Evolutionary conservation across 2,888 invertebrate genomes (phyloP).

Genomic region (Drosophila multiciliata): DNA sequence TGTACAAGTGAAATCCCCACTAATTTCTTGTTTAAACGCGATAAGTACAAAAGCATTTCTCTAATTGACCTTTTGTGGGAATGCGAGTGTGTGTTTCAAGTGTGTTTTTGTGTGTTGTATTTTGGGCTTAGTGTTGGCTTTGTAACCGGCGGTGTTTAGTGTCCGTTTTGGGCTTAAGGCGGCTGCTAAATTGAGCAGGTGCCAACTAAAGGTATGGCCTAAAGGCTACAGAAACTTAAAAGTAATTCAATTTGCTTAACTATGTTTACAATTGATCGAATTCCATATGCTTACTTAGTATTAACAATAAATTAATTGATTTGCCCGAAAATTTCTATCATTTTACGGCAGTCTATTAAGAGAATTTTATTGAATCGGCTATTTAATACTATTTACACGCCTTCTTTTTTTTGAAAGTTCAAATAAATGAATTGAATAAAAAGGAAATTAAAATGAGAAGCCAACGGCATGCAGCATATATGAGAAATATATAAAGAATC

Average conservation of each 20-base stretch:
- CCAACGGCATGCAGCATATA: conserved; percentile 35
- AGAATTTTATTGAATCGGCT: conserved; percentile 40
- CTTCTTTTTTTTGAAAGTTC: conserved; percentile 39
- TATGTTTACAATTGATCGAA: conserved; percentile 55
- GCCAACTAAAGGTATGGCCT: conserved; percentile 43
- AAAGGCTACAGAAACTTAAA: conserved; percentile 67
- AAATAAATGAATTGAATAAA: conserved; percentile 9
- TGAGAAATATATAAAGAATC: conserved; percentile 2
- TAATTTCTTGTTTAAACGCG: conserved; percentile 64
- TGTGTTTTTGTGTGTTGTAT: conserved; percentile 29
- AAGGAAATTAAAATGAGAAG: conserved; percentile 31
- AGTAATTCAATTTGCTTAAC: conserved; percentile 70
- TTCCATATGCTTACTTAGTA: conserved; percentile 52
- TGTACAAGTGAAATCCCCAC: conserved; percentile 68
- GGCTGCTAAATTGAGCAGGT: conserved; percentile 48
- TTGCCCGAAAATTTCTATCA: conserved; percentile 79
- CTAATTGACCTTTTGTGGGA: conserved; percentile 61
- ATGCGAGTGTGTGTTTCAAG: conserved; percentile 19
- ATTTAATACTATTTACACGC: conserved; percentile 60
- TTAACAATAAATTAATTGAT: conserved; percentile 40
- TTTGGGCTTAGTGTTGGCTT: conserved; percentile 35
- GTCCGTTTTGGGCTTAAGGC: conserved; percentile 51
- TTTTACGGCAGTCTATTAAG: conserved; percentile 60
- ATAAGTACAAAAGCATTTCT: conserved; percentile 76
- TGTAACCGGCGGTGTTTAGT: conserved; percentile 25